Conservation (phyloP, 2,797 vertebrate species). For the Epinephelus awoara region DNA sequence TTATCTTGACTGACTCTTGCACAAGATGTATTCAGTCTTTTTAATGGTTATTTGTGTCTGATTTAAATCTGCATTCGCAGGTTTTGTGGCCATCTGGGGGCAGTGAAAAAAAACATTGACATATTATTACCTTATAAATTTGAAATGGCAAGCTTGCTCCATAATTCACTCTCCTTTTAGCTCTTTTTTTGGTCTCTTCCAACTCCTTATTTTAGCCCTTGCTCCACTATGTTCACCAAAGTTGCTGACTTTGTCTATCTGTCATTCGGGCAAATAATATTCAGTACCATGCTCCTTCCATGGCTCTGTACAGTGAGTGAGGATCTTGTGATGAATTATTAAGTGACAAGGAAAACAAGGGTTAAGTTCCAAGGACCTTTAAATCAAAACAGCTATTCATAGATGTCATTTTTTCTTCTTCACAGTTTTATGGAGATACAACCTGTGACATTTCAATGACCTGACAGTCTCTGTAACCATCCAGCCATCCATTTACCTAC, state of each 20-base stretch:
- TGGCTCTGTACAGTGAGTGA: not conserved
- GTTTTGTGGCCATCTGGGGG: not conserved
- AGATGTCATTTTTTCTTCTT: not conserved
- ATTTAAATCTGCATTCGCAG: not conserved
- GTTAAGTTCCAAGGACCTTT: constrained; percentile 13
- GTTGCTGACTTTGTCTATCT: not conserved
- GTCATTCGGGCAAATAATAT: not conserved
- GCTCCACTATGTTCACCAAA: no score
- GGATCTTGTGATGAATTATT: not conserved
- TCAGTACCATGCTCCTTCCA: no score
- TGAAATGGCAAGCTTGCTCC: no score
- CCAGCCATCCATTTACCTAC: not conserved
- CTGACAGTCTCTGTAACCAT: constrained; percentile 15
- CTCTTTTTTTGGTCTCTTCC: no score
- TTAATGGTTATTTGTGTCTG: no score
- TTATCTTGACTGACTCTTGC: not conserved
- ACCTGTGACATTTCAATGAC: constrained; percentile 18
- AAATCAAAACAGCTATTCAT: not conserved
- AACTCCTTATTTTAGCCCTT: no score
- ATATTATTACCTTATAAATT: not conserved
- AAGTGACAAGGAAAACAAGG: not conserved
- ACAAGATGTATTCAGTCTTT: no score
- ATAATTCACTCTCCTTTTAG: not conserved
- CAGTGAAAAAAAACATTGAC: not conserved
- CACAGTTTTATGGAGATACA: not conserved